These are phyloP conservation scores for Hedychridium roseum DNA, from an alignment of 2,888 invertebrate genomes.

Conservation along the genomic window DNA sequence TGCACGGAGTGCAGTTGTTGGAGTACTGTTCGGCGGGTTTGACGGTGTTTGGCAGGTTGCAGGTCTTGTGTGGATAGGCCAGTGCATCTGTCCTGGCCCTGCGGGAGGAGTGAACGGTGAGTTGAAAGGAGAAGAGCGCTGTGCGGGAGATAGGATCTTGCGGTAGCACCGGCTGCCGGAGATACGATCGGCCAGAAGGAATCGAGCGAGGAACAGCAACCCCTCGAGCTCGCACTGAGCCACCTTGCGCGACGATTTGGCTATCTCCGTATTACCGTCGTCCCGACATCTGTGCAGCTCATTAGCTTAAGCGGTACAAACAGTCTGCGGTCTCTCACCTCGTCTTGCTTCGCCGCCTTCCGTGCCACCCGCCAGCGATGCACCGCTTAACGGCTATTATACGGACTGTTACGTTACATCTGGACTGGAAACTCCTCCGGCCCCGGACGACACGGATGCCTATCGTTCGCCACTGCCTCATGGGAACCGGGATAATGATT, in stretches of 20 bases:
- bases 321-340: constrained; percentile 40
- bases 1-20: too few relatives aligned
- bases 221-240: constrained; percentile 37
- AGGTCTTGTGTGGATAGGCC: too few relatives aligned
- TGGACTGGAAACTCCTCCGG: constrained; percentile 31
- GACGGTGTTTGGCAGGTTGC: too few relatives aligned
- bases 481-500: too few relatives aligned
- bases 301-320: constrained; percentile 62
- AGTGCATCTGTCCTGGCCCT: too few relatives aligned
- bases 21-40: too few relatives aligned
- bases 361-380: too few relatives aligned
- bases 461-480: neutral
- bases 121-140: constrained; percentile 28
- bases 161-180: constrained; percentile 38
- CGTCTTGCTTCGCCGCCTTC: constrained; percentile 11
- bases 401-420: constrained; percentile 37
- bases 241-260: constrained; percentile 49
- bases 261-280: neutral
- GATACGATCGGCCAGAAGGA: constrained; percentile 45
- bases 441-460: constrained; percentile 9
- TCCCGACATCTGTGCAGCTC: constrained; percentile 47
- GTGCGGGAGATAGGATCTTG: constrained; percentile 32
- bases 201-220: constrained; percentile 33
- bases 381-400: constrained; percentile 37
- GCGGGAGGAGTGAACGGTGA: constrained; percentile 25